A percentile compares a stretch with the other conserved stretches of the same genome.
phyloP scores from a whole-genome alignment of 2,797 vertebrate species.

The Muraenolepis orangiensis region DNA sequence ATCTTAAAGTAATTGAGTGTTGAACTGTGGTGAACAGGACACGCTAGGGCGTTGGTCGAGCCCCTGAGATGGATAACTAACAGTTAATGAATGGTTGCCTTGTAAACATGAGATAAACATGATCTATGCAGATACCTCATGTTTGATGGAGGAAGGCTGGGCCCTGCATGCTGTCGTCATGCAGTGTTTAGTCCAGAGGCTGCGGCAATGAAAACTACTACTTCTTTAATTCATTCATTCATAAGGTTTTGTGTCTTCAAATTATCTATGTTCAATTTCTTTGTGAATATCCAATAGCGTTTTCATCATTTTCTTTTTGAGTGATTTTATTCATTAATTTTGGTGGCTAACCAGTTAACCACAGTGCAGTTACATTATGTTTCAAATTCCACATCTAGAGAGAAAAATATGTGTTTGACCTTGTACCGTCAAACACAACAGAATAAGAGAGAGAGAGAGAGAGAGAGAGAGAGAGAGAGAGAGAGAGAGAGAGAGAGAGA shows the following conservation, averaged over 20 bases:
- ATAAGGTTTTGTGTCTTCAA: not conserved
- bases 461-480: conserved; percentile 26
- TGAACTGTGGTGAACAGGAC: not conserved
- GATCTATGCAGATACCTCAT: not conserved
- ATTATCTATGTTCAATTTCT: not conserved
- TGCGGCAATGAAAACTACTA: not conserved
- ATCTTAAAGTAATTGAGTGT: conserved; percentile 28
- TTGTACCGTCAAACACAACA: conserved; percentile 18
- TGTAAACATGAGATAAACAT: not conserved
- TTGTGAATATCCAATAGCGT: not conserved
- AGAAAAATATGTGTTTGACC: conserved; percentile 25
- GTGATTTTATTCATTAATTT: not conserved
- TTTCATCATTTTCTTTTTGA: not conserved
- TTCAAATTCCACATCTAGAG: not conserved
- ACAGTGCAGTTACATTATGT: conserved; percentile 28
- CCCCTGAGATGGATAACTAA: not conserved
- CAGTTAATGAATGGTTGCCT: not conserved
- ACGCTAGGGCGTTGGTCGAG: not conserved
- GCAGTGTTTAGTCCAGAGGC: not conserved
- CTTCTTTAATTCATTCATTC: not conserved
- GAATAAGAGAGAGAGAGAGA: conserved; percentile 46
- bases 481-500: not conserved
- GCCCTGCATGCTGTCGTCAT: not conserved
- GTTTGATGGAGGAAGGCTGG: not conserved
- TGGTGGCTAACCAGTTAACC: conserved; percentile 34